phyloP scores from a whole-genome alignment of 35 echinoderm and acorn worm species.

The Anneissia japonica region DNA sequence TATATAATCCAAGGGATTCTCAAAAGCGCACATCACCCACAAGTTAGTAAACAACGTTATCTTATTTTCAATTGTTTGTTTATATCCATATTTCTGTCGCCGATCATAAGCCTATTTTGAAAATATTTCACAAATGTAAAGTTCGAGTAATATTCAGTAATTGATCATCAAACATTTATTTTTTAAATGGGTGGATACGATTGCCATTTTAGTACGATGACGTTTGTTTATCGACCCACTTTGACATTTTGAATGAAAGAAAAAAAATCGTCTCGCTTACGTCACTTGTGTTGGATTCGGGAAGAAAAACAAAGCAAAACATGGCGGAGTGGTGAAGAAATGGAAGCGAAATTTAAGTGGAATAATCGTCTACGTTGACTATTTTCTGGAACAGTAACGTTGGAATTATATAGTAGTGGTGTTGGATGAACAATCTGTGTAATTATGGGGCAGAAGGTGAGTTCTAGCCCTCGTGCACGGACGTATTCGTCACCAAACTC shows the following conservation, averaged over 20 bases:
- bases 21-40: no score
- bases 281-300: neutral
- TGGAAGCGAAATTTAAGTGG: neutral
- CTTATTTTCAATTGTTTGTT: no score
- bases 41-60: no score
- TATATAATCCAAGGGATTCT: no score
- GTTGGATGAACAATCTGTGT: neutral
- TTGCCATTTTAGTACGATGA: neutral
- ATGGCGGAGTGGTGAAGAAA: neutral
- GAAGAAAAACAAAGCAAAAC: neutral
- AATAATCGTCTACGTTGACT: neutral
- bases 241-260: neutral
- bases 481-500: conserved; percentile 35
- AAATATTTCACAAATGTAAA: no score
- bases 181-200: no score
- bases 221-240: neutral
- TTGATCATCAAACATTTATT: no score
- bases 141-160: no score
- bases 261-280: neutral
- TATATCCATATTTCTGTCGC: no score
- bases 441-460: conserved; percentile 96
- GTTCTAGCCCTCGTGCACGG: conserved; percentile 75
- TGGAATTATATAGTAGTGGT: neutral
- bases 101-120: no score
- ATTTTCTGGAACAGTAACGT: neutral